Conservation (phyloP, 2,888 invertebrate genomes). For the Watsonalla cultraria region DNA sequence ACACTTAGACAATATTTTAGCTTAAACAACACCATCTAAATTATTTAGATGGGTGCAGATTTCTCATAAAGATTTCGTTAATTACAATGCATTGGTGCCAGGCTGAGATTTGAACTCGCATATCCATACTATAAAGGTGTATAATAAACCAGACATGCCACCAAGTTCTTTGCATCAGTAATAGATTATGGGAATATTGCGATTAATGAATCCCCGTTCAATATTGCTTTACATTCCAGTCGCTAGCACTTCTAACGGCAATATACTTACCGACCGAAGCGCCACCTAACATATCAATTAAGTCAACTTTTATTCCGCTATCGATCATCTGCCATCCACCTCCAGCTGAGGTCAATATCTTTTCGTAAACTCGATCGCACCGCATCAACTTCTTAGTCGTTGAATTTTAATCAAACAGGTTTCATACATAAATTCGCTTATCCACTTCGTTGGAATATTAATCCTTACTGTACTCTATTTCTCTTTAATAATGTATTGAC, state of each 20-base stretch:
- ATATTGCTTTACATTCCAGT: conserved; percentile 38
- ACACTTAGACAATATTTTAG: no score
- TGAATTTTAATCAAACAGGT: conserved; percentile 63
- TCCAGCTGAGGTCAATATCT: conserved; percentile 68
- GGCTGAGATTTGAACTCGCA: no score
- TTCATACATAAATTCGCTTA: conserved; percentile 36
- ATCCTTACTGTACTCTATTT: conserved; percentile 18
- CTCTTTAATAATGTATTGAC: conserved; percentile 16
- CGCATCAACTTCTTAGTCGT: conserved; percentile 37
- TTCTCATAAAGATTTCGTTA: not conserved
- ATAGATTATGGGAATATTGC: no score
- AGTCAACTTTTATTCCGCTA: conserved; percentile 52
- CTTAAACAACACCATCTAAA: no score
- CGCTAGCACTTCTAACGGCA: conserved; percentile 27
- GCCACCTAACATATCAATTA: conserved; percentile 63
- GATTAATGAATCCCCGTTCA: conserved; percentile 14
- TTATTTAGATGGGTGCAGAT: no score
- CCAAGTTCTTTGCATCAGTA: no score
- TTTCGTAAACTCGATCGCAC: conserved; percentile 53
- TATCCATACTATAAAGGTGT: no score
- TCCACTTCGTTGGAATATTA: conserved; percentile 18
- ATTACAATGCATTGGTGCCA: no score
- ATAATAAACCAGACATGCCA: no score
- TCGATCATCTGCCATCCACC: conserved; percentile 69
- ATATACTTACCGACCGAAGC: conserved; percentile 34